phyloP scores from a whole-genome alignment of 2,797 vertebrate species.

The Pipistrellus kuhlii region DNA sequence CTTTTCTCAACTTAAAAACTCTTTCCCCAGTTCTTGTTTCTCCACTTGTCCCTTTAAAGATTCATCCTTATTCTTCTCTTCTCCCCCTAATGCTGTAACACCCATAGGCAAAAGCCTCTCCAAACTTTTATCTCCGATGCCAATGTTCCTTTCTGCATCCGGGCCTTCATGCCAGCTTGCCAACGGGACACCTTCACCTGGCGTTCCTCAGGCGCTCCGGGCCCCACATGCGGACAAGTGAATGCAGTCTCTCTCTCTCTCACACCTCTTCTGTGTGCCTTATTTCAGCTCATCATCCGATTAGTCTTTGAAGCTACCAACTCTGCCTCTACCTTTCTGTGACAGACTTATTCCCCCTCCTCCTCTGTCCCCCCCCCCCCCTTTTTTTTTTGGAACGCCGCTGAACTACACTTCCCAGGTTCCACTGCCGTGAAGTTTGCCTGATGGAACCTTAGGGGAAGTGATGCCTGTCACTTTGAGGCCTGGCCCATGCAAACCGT shows the following conservation, averaged over 20 bases:
- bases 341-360: neutral
- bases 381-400: neutral
- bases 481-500: neutral
- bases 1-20: conserved; percentile 9
- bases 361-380: no score
- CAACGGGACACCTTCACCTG: neutral
- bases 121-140: neutral
- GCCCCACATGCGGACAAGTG: neutral
- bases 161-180: neutral
- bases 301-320: neutral
- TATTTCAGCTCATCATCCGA: neutral
- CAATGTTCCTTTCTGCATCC: neutral
- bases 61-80: neutral
- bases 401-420: neutral
- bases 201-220: neutral
- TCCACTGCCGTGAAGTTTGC: neutral
- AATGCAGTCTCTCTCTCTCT: neutral
- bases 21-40: neutral
- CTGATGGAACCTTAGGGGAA: neutral
- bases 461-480: neutral
- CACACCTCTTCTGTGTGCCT: neutral
- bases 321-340: neutral
- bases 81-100: neutral
- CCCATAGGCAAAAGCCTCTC: neutral
- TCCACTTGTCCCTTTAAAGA: neutral